phyloP scores from a whole-genome alignment of 2,797 vertebrate species.

The Pangasius mekongensis region DNA sequence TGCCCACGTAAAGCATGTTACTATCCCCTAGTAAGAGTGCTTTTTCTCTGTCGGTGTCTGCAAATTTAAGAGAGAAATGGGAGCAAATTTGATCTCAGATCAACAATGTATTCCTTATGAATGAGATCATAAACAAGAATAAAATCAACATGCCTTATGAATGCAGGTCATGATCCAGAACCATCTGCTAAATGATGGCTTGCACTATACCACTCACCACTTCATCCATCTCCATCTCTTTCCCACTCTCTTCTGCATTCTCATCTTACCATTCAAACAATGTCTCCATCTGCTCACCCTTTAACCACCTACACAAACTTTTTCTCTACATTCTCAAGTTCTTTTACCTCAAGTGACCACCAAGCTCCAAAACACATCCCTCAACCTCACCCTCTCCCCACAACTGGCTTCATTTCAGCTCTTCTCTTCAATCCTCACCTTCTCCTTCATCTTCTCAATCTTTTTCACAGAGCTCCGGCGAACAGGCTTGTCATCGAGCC shows the following conservation, averaged over 20 bases:
- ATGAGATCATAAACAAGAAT: slow-evolving; percentile 35
- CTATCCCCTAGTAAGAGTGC: neutral
- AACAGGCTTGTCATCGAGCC: slow-evolving; percentile 91
- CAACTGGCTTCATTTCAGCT: neutral
- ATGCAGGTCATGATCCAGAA: neutral
- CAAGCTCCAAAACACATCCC: neutral
- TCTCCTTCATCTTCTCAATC: slow-evolving; percentile 99
- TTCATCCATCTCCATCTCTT: slow-evolving; percentile 16
- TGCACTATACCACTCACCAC: slow-evolving; percentile 13
- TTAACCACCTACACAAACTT: slow-evolving; percentile 15
- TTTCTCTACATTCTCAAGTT: neutral
- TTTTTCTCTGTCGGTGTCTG: neutral
- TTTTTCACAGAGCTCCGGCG: slow-evolving; percentile 96
- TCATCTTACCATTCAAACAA: slow-evolving; percentile 32
- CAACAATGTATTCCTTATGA: slow-evolving; percentile 15
- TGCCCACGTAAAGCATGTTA: neutral
- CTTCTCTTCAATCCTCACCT: slow-evolving; percentile 73
- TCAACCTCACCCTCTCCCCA: neutral
- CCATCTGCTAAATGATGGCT: slow-evolving; percentile 24
- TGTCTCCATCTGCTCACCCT: slow-evolving; percentile 15
- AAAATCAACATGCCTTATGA: neutral
- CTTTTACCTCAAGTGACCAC: neutral
- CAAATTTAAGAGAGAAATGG: neutral
- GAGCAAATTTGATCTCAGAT: neutral
- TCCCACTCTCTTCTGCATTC: slow-evolving; percentile 2